These are phyloP conservation scores for Mythimna vitellina DNA, from an alignment of 2,888 invertebrate genomes.

Conservation along the genomic window DNA sequence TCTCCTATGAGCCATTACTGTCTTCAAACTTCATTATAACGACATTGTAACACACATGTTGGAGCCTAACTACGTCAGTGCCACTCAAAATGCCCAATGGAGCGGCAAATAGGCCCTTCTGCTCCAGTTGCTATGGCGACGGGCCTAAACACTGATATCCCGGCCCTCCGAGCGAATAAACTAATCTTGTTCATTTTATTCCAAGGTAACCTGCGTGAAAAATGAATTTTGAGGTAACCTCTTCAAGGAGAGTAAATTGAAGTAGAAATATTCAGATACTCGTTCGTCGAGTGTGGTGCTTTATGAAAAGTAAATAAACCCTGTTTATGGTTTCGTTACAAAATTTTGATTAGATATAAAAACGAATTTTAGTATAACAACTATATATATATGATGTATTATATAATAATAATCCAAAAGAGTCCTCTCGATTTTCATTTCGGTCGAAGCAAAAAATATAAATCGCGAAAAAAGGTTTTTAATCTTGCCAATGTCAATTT, in stretches of 20 bases:
- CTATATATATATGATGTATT: background rate
- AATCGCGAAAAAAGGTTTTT: slow-evolving; percentile 53
- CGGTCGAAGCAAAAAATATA: slow-evolving; percentile 40
- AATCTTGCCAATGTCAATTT: slow-evolving; percentile 62
- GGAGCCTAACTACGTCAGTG: slow-evolving; percentile 79
- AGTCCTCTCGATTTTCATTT: slow-evolving; percentile 28
- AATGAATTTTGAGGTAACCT: slow-evolving; percentile 81
- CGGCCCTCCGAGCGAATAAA: slow-evolving; percentile 71
- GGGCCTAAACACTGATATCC: slow-evolving; percentile 78
- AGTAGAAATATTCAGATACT: slow-evolving; percentile 78
- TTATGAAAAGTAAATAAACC: slow-evolving; percentile 61
- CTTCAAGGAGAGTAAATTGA: slow-evolving; percentile 72
- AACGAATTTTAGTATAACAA: slow-evolving; percentile 20
- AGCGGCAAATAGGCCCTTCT: slow-evolving; percentile 87
- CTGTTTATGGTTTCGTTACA: slow-evolving; percentile 47
- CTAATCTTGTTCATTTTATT: slow-evolving; percentile 81
- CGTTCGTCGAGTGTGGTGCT: slow-evolving; percentile 47
- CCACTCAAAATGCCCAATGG: slow-evolving; percentile 81
- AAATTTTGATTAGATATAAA: slow-evolving; percentile 37
- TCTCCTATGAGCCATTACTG: slow-evolving; percentile 51
- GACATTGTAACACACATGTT: slow-evolving; percentile 72
- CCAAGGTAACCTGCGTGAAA: slow-evolving; percentile 75
- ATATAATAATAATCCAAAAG: slow-evolving; percentile 21
- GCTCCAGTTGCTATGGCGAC: slow-evolving; percentile 81
- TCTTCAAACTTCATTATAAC: slow-evolving; percentile 75